Percentiles rank a stretch among this genome's conserved stretches.
Evolutionary conservation across 2,888 invertebrate species (phyloP).

Genomic region (Trichopoda pennipes): DNA sequence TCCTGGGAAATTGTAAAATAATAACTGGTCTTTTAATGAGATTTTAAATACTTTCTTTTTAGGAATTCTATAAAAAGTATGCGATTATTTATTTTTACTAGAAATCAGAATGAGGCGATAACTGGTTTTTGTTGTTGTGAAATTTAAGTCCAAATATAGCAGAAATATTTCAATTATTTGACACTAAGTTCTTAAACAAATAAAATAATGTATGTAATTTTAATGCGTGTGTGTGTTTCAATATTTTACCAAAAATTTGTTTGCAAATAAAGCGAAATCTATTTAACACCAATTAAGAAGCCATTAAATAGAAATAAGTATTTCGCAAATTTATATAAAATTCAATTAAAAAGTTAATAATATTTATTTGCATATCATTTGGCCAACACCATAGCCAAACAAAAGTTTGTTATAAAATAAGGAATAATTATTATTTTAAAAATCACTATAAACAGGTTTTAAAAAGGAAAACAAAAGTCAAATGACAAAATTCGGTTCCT

Average conservation of each 20-base stretch:
- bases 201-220: constrained; percentile 24
- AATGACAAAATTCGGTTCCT: too few species aligned
- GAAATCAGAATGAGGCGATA: too few species aligned
- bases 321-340: constrained; percentile 10
- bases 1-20: too few species aligned
- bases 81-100: too few species aligned
- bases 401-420: constrained; percentile 25
- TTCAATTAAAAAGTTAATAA: constrained; percentile 27
- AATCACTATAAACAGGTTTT: background rate
- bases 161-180: too few species aligned
- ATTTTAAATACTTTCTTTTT: too few species aligned
- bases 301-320: constrained; percentile 4
- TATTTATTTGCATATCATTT: constrained; percentile 25
- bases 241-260: background rate
- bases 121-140: too few species aligned
- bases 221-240: background rate
- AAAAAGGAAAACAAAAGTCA: background rate
- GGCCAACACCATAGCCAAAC: background rate
- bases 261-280: constrained; percentile 21
- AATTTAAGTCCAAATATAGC: too few species aligned
- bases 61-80: too few species aligned
- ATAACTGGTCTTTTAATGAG: too few species aligned
- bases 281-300: constrained; percentile 37
- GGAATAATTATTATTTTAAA: background rate
- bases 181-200: background rate